phyloP scores from a whole-genome alignment of 2,113 vertebrate genomes.

The Aythya baeri region DNA sequence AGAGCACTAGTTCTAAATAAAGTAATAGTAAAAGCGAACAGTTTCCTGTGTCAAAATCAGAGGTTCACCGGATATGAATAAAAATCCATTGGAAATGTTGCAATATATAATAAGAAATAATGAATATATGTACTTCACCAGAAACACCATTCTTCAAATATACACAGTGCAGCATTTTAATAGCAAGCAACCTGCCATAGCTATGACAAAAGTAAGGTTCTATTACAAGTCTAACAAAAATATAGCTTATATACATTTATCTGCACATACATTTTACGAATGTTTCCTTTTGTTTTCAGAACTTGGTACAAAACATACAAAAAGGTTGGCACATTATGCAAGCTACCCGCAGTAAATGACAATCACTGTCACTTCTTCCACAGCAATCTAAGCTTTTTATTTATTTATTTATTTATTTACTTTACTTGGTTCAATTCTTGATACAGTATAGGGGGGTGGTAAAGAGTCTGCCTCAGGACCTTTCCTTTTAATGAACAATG shows the following conservation, averaged over 20 bases:
- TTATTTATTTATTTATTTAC: background rate
- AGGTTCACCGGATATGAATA: constrained; percentile 17
- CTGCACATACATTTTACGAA: constrained; percentile 64
- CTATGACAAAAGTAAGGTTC: constrained; percentile 60
- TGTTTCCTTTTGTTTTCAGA: constrained; percentile 68
- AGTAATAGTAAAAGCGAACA: background rate
- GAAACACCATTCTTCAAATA: constrained; percentile 64
- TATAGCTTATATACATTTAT: constrained; percentile 80
- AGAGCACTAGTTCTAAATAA: background rate
- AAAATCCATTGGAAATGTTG: constrained; percentile 45
- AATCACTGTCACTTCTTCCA: constrained; percentile 23
- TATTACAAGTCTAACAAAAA: constrained; percentile 80
- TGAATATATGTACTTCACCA: constrained; percentile 65
- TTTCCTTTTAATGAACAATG: background rate
- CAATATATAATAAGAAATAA: background rate
- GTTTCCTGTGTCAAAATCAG: background rate
- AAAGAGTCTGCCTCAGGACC: background rate
- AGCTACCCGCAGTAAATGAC: constrained; percentile 42
- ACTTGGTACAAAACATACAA: constrained; percentile 80
- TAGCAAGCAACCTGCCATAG: constrained; percentile 60
- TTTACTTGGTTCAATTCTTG: background rate
- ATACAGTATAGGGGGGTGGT: background rate
- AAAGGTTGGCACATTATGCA: constrained; percentile 77
- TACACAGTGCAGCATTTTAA: constrained; percentile 59
- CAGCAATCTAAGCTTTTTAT: background rate